Conservation (phyloP, 2,113 vertebrate genomes). For the Zeus faber region DNA sequence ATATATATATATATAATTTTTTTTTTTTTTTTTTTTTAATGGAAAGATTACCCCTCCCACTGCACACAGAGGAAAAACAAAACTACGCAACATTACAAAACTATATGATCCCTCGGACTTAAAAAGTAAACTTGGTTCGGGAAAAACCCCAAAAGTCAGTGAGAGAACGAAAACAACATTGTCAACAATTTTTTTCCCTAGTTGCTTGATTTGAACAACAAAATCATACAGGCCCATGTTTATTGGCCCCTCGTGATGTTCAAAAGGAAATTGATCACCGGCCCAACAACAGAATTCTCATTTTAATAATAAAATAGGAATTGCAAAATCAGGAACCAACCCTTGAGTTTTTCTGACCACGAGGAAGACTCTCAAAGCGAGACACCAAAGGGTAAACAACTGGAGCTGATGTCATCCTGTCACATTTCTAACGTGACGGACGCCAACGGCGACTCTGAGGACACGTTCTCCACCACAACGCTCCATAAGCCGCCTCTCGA, state of each 20-base stretch:
- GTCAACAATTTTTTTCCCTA: conserved; percentile 12
- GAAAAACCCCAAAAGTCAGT: conserved; percentile 19
- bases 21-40: too few species aligned
- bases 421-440: background rate
- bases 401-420: background rate
- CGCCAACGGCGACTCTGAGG: too few species aligned
- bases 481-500: too few species aligned
- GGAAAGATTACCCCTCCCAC: too few species aligned
- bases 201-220: conserved; percentile 8
- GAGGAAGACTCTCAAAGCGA: conserved; percentile 23
- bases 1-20: too few species aligned
- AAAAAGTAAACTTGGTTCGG: conserved; percentile 32
- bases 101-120: conserved; percentile 41
- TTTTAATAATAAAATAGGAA: conserved; percentile 12
- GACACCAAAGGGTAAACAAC: background rate
- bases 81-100: conserved; percentile 23
- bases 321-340: conserved; percentile 24
- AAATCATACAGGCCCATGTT: background rate
- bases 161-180: background rate
- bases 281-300: conserved; percentile 15
- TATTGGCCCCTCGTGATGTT: conserved; percentile 12
- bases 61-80: conserved; percentile 5
- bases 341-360: conserved; percentile 44
- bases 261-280: background rate
- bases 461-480: too few species aligned